Conservation (phyloP, 2,113 vertebrate genomes). For the Phalacrocorax aristotelis region DNA sequence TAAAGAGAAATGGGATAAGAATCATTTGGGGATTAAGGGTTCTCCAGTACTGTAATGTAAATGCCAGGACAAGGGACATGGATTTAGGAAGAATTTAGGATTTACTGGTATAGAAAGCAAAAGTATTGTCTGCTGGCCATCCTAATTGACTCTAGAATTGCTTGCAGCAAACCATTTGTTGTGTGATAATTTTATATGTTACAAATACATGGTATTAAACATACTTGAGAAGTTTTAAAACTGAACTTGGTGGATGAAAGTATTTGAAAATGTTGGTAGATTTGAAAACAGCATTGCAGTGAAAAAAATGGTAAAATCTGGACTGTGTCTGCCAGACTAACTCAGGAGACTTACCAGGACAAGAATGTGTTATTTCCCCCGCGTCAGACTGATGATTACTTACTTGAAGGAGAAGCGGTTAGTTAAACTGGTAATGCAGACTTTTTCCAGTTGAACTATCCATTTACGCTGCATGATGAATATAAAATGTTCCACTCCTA, state of each 20-base stretch:
- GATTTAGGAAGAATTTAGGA: neutral
- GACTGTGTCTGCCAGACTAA: neutral
- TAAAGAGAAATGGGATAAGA: neutral
- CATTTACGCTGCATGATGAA: neutral
- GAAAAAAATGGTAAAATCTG: neutral
- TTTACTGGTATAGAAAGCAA: neutral
- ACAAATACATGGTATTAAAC: neutral
- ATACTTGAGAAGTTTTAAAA: neutral
- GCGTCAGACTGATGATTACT: neutral
- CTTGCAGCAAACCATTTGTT: neutral
- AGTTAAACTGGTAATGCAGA: neutral
- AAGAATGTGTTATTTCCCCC: neutral
- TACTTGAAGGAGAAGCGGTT: neutral
- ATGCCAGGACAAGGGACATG: neutral
- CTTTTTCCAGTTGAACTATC: neutral
- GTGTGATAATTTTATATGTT: neutral
- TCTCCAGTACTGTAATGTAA: neutral
- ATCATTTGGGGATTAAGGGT: neutral
- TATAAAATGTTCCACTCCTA: neutral
- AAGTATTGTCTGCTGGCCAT: neutral
- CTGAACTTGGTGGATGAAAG: neutral
- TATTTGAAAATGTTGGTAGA: neutral
- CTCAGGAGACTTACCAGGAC: neutral
- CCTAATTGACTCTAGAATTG: neutral
- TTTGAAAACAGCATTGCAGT: neutral